These are phyloP conservation scores for Spodoptera frugiperda DNA, from an alignment of 1,140 invertebrate species.

Conservation along the genomic window DNA sequence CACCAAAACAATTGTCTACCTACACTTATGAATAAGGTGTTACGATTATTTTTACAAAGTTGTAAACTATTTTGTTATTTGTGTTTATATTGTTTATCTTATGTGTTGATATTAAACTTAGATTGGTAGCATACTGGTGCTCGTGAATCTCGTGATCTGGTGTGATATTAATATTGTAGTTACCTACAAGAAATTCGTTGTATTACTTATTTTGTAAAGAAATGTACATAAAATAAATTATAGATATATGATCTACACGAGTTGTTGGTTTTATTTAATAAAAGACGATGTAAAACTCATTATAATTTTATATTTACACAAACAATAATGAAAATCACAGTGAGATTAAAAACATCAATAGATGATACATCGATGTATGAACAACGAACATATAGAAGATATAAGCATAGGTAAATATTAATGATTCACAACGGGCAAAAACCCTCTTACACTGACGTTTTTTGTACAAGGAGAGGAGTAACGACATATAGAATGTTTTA, in stretches of 20 bases:
- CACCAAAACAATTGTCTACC: slow-evolving; percentile 4
- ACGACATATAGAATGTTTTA: slow-evolving; percentile 29
- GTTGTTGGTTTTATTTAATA: slow-evolving; percentile 30
- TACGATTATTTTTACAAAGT: slow-evolving; percentile 12
- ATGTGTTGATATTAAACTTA: slow-evolving; percentile 15
- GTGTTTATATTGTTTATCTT: slow-evolving; percentile 6
- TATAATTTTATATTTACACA: slow-evolving; percentile 81
- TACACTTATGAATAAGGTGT: background rate
- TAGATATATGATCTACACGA: slow-evolving; percentile 4
- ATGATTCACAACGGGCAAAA: slow-evolving; percentile 40
- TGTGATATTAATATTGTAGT: slow-evolving; percentile 27
- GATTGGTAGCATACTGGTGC: slow-evolving; percentile 34
- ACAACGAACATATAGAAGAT: slow-evolving; percentile 43
- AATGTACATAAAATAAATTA: slow-evolving; percentile 43
- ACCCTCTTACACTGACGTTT: slow-evolving; percentile 26
- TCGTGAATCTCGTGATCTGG: slow-evolving; percentile 40
- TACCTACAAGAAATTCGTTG: background rate
- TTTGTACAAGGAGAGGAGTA: slow-evolving; percentile 40
- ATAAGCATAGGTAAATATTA: slow-evolving; percentile 37
- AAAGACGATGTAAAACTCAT: slow-evolving; percentile 64
- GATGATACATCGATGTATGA: slow-evolving; percentile 59
- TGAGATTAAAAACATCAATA: slow-evolving; percentile 72
- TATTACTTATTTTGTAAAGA: slow-evolving; percentile 30
- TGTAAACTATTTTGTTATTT: slow-evolving; percentile 32
- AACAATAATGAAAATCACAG: slow-evolving; percentile 80